phyloP scores from a whole-genome alignment of 1,140 invertebrate species.

The Trichoplusia ni region DNA sequence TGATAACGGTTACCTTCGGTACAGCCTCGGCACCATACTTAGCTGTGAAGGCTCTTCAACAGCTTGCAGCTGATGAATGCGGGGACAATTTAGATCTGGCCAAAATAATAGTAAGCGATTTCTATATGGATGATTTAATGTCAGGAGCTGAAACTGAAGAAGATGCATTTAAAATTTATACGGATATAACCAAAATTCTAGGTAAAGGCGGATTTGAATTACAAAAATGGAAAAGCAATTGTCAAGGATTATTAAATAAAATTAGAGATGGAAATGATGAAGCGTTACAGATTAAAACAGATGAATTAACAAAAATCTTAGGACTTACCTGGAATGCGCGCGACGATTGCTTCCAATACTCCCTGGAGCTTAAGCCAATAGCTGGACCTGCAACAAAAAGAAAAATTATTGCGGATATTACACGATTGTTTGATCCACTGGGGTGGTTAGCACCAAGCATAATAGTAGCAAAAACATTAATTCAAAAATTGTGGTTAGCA shows the following conservation, averaged over 20 bases:
- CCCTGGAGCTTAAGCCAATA: too few relatives aligned
- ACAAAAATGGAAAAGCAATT: conserved; percentile 42
- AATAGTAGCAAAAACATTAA: conserved; percentile 49
- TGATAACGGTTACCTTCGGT: conserved; percentile 50
- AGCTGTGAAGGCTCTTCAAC: conserved; percentile 45
- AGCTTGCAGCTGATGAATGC: conserved; percentile 40
- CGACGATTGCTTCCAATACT: conserved; percentile 15
- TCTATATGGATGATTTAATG: conserved; percentile 33
- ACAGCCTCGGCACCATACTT: conserved; percentile 40
- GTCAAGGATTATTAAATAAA: conserved; percentile 24
- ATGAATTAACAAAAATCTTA: conserved; percentile 34
- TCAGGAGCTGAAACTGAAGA: conserved; percentile 21
- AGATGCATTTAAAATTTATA: conserved; percentile 15
- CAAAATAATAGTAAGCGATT: conserved; percentile 9
- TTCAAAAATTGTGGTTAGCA: conserved; percentile 51
- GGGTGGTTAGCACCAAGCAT: conserved; percentile 47
- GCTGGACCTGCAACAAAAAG: conserved; percentile 25
- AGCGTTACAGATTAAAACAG: conserved; percentile 3
- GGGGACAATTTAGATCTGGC: conserved; percentile 29
- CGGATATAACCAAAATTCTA: not conserved
- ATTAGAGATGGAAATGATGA: conserved; percentile 12
- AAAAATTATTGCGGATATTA: conserved; percentile 24
- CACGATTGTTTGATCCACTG: too few relatives aligned
- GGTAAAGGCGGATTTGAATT: conserved; percentile 27
- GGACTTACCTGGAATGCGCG: conserved; percentile 33